A percentile compares a stretch with the other conserved stretches of the same genome.
Conservation (phyloP, 2,113 vertebrate genomes). For the Acanthisitta chloris region DNA sequence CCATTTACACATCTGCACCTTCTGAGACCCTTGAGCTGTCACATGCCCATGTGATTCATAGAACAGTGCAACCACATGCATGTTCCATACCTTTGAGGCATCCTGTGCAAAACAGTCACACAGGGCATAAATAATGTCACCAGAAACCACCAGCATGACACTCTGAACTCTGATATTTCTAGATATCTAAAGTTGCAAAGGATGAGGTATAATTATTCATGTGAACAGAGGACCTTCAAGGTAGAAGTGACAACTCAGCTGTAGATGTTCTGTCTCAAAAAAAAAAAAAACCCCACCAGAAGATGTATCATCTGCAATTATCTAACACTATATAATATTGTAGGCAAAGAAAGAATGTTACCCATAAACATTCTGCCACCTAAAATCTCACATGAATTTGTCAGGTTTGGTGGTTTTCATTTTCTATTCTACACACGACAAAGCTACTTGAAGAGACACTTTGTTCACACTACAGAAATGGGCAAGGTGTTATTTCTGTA, state of each 20-base stretch:
- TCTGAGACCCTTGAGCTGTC: neutral
- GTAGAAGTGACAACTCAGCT: neutral
- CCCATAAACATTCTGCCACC: neutral
- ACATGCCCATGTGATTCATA: neutral
- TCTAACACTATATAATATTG: neutral
- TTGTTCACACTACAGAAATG: neutral
- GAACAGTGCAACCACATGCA: neutral
- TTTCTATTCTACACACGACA: neutral
- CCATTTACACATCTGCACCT: neutral
- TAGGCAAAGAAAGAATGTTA: neutral
- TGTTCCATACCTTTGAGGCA: neutral
- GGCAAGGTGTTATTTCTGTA: neutral
- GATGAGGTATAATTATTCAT: neutral
- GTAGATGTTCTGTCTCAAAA: neutral
- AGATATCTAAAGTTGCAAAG: neutral
- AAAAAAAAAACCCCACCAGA: neutral
- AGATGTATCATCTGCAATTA: neutral
- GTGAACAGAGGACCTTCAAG: neutral
- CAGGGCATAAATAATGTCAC: neutral
- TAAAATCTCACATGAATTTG: neutral
- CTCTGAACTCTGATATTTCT: neutral
- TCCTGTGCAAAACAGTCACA: neutral
- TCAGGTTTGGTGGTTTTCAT: neutral
- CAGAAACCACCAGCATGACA: neutral
- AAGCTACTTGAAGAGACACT: neutral